These are phyloP conservation scores for Acromyrmex echinatior DNA, from an alignment of 1,140 invertebrate species.

Conservation along the genomic window DNA sequence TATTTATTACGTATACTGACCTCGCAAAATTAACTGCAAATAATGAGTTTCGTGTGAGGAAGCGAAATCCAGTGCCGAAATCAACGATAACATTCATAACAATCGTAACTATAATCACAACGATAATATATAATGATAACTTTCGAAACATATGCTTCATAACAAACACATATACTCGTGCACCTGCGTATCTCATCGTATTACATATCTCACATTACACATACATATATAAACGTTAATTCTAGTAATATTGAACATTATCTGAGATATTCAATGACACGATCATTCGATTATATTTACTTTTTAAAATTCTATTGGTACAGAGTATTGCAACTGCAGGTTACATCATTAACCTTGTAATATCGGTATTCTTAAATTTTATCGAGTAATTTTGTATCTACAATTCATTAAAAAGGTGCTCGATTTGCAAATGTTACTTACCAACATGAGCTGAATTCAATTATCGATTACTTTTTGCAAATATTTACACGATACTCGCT, in stretches of 20 bases:
- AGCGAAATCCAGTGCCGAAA: neutral
- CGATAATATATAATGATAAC: neutral
- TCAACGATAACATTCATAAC: neutral
- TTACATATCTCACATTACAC: neutral
- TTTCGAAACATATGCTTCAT: neutral
- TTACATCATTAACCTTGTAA: neutral
- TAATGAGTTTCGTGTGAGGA: neutral
- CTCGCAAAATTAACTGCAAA: neutral
- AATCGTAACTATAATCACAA: neutral
- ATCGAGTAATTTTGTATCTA: neutral
- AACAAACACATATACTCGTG: neutral
- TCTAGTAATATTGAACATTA: constrained; percentile 16
- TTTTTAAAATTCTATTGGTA: neutral
- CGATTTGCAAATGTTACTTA: neutral
- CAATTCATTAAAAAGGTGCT: neutral
- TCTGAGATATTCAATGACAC: constrained; percentile 9
- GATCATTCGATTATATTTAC: neutral
- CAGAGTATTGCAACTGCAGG: neutral
- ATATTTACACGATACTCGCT: neutral
- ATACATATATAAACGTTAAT: neutral
- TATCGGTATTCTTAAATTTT: neutral
- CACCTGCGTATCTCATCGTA: neutral
- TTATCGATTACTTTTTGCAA: neutral
- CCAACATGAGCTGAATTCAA: neutral
- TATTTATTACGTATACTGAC: neutral